phyloP scores from a whole-genome alignment of 1,140 invertebrate species.

The Leptestheria dahalacensis region DNA sequence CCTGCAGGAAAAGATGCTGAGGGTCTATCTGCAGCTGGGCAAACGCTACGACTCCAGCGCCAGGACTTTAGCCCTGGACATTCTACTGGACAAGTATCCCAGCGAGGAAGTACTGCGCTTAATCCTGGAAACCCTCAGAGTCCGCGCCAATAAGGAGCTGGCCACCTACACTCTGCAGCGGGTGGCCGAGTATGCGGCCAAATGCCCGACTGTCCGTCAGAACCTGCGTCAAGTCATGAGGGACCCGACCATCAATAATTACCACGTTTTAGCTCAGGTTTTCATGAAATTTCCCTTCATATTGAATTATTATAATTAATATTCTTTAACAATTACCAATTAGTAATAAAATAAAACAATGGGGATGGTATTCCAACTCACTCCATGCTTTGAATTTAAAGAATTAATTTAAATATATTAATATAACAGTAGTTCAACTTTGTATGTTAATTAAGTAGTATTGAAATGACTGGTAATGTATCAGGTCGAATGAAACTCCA shows the following conservation, averaged over 20 bases:
- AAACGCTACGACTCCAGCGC: constrained; percentile 50
- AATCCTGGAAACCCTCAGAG: constrained; percentile 9
- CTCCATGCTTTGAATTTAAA: too few relatives aligned
- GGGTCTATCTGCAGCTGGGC: constrained; percentile 45
- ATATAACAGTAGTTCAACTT: too few relatives aligned
- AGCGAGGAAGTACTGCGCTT: constrained; percentile 26
- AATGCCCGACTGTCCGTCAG: constrained; percentile 17
- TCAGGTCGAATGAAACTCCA: too few relatives aligned
- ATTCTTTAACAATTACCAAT: too few relatives aligned
- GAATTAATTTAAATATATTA: too few relatives aligned
- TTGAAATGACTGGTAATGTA: too few relatives aligned
- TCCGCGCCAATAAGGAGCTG: constrained; percentile 20
- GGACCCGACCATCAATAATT: constrained; percentile 40
- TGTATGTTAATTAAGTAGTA: too few relatives aligned
- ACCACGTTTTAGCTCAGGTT: constrained; percentile 43
- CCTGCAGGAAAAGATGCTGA: constrained; percentile 15
- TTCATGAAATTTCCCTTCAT: constrained; percentile 31
- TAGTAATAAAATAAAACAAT: too few relatives aligned
- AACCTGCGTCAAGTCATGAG: constrained; percentile 22
- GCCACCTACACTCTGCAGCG: constrained; percentile 22
- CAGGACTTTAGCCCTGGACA: constrained; percentile 50
- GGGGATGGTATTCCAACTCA: too few relatives aligned
- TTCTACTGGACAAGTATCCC: constrained; percentile 44
- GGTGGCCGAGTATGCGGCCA: constrained; percentile 21
- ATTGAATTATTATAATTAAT: background rate